Conservation (phyloP, 2,888 invertebrate genomes). For the Protonemura montana region DNA sequence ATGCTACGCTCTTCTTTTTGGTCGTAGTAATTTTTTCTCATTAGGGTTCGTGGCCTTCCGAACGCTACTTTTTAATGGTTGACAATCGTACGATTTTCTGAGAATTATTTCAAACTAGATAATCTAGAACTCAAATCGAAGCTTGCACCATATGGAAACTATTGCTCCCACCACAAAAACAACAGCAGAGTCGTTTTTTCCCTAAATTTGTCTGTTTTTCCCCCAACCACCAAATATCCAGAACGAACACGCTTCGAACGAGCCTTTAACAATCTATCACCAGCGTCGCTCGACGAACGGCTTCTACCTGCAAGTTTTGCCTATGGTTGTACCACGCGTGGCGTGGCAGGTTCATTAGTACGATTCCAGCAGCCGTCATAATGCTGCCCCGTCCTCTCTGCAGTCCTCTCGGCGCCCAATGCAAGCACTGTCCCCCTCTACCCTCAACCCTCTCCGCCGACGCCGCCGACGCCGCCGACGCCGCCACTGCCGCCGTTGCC, state of each 20-base stretch:
- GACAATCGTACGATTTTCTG: not conserved
- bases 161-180: not conserved
- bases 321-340: slow-evolving; percentile 42
- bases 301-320: slow-evolving; percentile 24
- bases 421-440: not conserved
- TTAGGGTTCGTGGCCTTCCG: not conserved
- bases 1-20: not conserved
- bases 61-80: not conserved
- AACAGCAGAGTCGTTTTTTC: not conserved
- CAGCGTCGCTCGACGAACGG: not conserved
- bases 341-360: slow-evolving; percentile 54
- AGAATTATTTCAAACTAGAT: not conserved
- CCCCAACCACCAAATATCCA: not conserved
- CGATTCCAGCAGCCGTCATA: slow-evolving; percentile 55
- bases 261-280: not conserved
- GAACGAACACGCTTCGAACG: not conserved
- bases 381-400: slow-evolving; percentile 51
- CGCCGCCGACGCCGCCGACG: slow-evolving; percentile 53
- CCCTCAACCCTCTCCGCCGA: slow-evolving; percentile 48
- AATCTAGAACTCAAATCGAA: not conserved
- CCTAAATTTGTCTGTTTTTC: not conserved
- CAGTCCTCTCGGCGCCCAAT: slow-evolving; percentile 52
- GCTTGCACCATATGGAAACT: not conserved
- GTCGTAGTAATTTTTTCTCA: not conserved
- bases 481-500: slow-evolving; percentile 54